Conservation (phyloP, 2,888 invertebrate species). For the Serripes groenlandicus region DNA sequence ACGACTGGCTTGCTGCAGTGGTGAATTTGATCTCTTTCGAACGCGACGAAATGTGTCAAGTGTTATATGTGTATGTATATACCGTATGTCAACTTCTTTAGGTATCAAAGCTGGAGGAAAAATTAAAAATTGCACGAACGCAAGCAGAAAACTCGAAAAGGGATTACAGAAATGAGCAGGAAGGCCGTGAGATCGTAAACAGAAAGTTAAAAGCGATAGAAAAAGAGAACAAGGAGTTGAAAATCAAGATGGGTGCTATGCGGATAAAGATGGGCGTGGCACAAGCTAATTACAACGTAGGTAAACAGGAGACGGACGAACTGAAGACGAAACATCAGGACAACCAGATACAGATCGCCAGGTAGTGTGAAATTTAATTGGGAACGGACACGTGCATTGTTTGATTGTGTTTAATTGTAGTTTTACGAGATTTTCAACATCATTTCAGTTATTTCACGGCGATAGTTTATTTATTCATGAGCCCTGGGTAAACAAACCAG, state of each 20-base stretch:
- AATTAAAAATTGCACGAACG: constrained; percentile 30
- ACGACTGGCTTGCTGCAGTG: too few relatives aligned
- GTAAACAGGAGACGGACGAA: constrained; percentile 56
- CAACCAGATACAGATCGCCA: constrained; percentile 56
- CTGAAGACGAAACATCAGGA: constrained; percentile 52
- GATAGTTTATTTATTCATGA: too few relatives aligned
- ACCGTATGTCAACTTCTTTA: too few relatives aligned
- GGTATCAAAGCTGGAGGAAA: constrained; percentile 47
- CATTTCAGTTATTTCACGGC: too few relatives aligned
- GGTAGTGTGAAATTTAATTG: too few relatives aligned
- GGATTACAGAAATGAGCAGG: constrained; percentile 51
- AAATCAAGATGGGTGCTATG: constrained; percentile 36
- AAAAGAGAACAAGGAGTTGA: constrained; percentile 51
- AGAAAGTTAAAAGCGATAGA: constrained; percentile 45
- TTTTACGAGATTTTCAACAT: too few relatives aligned
- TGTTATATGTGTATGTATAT: too few relatives aligned
- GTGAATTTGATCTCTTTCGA: too few relatives aligned
- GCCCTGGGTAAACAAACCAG: too few relatives aligned
- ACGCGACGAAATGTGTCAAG: too few relatives aligned
- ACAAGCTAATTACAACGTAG: constrained; percentile 62
- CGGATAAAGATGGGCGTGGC: constrained; percentile 61
- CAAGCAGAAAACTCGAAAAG: constrained; percentile 52
- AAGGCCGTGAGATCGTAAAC: constrained; percentile 46
- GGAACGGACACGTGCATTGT: too few relatives aligned
- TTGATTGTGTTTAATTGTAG: too few relatives aligned